These are phyloP conservation scores for Oryzias woworae DNA, from an alignment of 2,113 vertebrate genomes.

Conservation along the genomic window DNA sequence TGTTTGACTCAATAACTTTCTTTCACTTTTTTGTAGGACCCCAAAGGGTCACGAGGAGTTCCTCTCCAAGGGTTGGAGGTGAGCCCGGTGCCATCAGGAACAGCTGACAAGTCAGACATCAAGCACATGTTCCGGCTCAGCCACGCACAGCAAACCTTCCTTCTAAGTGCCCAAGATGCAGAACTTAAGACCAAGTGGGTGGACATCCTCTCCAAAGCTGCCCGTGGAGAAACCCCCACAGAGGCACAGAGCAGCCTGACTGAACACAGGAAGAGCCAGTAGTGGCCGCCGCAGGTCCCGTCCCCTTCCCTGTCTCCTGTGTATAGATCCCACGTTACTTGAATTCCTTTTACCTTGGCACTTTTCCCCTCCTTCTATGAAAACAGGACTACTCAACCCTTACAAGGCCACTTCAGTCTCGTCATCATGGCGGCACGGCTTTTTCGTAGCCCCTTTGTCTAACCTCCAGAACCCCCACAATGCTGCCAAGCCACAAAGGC, in stretches of 20 bases:
- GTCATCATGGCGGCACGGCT: constrained; percentile 35
- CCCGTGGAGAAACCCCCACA: constrained; percentile 64
- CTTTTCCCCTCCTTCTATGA: constrained; percentile 69
- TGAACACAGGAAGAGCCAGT: constrained; percentile 73
- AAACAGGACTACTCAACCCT: constrained; percentile 53
- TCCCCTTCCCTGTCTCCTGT: constrained; percentile 47
- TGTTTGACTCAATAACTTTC: background rate
- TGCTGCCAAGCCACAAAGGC: constrained; percentile 20
- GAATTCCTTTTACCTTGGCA: constrained; percentile 85
- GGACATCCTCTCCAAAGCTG: constrained; percentile 79
- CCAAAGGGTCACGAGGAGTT: constrained; percentile 67
- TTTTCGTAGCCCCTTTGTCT: constrained; percentile 1
- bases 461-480: constrained; percentile 27
- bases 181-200: constrained; percentile 84
- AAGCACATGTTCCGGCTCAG: constrained; percentile 81
- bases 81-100: constrained; percentile 45
- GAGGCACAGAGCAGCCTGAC: constrained; percentile 53
- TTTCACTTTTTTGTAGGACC: constrained; percentile 71
- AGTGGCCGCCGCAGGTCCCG: constrained; percentile 59
- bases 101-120: constrained; percentile 75
- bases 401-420: constrained; percentile 46
- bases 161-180: constrained; percentile 81
- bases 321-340: constrained; percentile 80
- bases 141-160: constrained; percentile 80
- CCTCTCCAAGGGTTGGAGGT: constrained; percentile 83